These are phyloP conservation scores for Hipposideros larvatus DNA, from an alignment of 2,797 vertebrate genomes.

Conservation along the genomic window DNA sequence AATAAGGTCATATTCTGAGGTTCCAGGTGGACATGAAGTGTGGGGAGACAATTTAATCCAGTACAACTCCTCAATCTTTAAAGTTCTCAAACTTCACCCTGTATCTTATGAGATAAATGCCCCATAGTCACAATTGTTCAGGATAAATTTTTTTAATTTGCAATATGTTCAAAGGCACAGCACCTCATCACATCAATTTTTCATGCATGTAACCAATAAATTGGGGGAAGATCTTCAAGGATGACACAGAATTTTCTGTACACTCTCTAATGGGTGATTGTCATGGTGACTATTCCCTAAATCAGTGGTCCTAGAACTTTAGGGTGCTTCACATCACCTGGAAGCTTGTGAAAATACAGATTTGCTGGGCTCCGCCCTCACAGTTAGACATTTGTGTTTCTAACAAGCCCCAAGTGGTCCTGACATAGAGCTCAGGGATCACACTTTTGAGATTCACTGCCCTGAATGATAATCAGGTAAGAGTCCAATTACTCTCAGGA, in stretches of 20 bases:
- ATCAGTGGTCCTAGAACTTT: background rate
- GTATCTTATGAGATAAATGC: background rate
- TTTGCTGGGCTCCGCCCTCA: background rate
- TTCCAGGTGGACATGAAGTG: background rate
- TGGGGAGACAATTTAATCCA: background rate
- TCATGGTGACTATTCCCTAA: background rate
- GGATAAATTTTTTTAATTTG: background rate
- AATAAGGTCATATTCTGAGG: background rate
- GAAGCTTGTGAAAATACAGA: constrained; percentile 42
- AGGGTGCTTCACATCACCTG: background rate
- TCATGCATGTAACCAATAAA: constrained; percentile 29
- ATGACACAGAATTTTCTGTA: background rate
- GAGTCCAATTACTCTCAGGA: background rate
- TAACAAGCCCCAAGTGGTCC: constrained; percentile 38
- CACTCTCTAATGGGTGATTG: background rate
- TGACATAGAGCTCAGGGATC: background rate
- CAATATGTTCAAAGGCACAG: background rate
- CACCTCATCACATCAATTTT: background rate
- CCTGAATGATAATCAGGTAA: background rate
- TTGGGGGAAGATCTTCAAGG: constrained; percentile 1
- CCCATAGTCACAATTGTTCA: background rate
- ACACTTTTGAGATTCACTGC: background rate
- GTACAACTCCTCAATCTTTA: background rate
- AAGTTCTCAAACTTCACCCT: background rate
- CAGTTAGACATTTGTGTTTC: background rate